Evolutionary conservation across 2,888 invertebrate genomes (phyloP).

Genomic region (Drosophila ustulata): DNA sequence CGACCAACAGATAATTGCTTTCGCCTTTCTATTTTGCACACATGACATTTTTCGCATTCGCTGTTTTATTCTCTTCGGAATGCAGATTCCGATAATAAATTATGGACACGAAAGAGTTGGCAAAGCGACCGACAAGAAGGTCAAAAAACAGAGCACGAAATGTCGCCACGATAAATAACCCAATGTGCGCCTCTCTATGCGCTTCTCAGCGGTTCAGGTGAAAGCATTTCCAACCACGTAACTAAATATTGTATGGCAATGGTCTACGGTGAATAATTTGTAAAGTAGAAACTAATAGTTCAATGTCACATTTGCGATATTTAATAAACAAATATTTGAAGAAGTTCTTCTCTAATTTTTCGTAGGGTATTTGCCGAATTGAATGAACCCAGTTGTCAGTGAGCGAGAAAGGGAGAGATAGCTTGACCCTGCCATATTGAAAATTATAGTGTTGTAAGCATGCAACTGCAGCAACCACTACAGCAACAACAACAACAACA

Average conservation of each 20-base stretch:
- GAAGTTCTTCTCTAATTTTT: background rate
- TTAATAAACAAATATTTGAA: background rate
- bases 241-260: too few relatives aligned
- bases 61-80: background rate
- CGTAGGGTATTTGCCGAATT: conserved; percentile 27
- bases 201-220: conserved; percentile 23
- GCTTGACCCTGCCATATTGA: conserved; percentile 59
- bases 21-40: conserved; percentile 12
- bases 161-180: conserved; percentile 12
- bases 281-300: too few relatives aligned
- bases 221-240: too few relatives aligned
- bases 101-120: conserved; percentile 5
- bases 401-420: background rate
- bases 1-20: conserved; percentile 20
- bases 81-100: conserved; percentile 29
- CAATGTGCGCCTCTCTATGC: conserved; percentile 28
- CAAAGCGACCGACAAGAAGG: conserved; percentile 1
- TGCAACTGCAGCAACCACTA: conserved; percentile 62
- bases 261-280: too few relatives aligned
- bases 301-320: too few relatives aligned
- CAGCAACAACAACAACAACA: conserved; percentile 31
- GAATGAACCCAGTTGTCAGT: background rate
- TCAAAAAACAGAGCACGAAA: conserved; percentile 8
- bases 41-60: conserved; percentile 35
- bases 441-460: conserved; percentile 76